Conservation (phyloP, 2,888 invertebrate genomes). For the Macaria liturata region DNA sequence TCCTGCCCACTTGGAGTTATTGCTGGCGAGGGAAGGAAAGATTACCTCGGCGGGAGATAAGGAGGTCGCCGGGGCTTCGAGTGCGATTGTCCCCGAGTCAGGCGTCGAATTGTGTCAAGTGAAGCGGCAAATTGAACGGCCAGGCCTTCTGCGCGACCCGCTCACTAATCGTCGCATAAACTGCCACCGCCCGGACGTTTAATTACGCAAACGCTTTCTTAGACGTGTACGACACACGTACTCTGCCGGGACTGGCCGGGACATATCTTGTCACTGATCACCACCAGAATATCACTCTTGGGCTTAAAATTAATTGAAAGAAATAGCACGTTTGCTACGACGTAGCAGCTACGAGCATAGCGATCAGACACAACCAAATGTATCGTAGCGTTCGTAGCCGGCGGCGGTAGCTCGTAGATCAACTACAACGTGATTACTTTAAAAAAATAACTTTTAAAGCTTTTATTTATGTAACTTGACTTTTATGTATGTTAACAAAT, state of each 20-base stretch:
- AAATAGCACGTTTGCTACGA: neutral
- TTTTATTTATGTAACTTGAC: no score
- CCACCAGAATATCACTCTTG: no score
- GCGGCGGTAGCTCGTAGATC: no score
- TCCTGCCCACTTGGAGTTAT: slow-evolving; percentile 83
- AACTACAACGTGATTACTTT: no score
- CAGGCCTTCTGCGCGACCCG: slow-evolving; percentile 77
- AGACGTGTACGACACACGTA: slow-evolving; percentile 39
- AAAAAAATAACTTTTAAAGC: no score
- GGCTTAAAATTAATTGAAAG: no score
- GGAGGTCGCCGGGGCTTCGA: slow-evolving; percentile 82
- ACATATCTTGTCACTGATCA: slow-evolving; percentile 19
- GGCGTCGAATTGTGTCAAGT: slow-evolving; percentile 84
- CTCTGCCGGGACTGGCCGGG: slow-evolving; percentile 31
- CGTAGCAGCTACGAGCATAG: slow-evolving; percentile 6
- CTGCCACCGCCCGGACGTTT: slow-evolving; percentile 73
- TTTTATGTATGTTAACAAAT: no score
- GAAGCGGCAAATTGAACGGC: slow-evolving; percentile 83
- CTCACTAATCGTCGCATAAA: slow-evolving; percentile 82
- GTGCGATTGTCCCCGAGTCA: slow-evolving; percentile 83
- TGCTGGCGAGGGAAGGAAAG: slow-evolving; percentile 83
- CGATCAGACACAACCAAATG: no score
- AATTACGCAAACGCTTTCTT: slow-evolving; percentile 74
- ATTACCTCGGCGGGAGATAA: slow-evolving; percentile 83
- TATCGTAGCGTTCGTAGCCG: no score